Percentiles rank a stretch among this genome's conserved stretches.
Conservation (phyloP, 2,113 vertebrate species). For the Tichodroma muraria region DNA sequence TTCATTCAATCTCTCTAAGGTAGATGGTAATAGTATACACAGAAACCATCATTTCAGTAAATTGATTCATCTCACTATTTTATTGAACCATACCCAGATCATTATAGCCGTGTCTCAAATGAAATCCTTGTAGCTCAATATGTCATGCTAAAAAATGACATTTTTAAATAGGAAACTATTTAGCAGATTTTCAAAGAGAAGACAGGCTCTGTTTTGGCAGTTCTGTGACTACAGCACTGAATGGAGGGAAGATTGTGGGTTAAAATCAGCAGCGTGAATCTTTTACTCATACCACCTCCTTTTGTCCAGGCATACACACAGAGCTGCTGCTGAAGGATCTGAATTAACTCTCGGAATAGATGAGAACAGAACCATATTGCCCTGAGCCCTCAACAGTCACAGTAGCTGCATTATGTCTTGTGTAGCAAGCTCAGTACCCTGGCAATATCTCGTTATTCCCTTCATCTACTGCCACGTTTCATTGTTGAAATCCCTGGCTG, state of each 20-base stretch:
- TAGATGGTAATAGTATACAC: neutral
- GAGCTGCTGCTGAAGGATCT: neutral
- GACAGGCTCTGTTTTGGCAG: neutral
- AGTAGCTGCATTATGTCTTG: neutral
- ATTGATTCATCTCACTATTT: conserved; percentile 17
- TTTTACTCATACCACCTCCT: neutral
- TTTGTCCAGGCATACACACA: neutral
- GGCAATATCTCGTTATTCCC: neutral
- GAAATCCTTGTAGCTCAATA: conserved; percentile 23
- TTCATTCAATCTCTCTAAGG: neutral
- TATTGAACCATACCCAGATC: neutral
- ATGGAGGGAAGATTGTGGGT: neutral
- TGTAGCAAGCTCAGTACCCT: neutral
- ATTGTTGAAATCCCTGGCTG: neutral
- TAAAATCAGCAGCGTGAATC: neutral
- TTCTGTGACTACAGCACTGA: neutral
- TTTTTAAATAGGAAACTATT: conserved; percentile 2
- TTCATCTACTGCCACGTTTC: neutral
- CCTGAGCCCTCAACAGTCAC: neutral
- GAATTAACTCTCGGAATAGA: neutral
- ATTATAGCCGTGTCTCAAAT: neutral
- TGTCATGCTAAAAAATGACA: neutral
- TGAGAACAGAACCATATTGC: neutral
- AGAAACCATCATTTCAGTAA: neutral
- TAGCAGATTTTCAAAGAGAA: neutral